Percentiles rank a stretch among this genome's conserved stretches.
Conservation (phyloP, 2,113 vertebrate genomes). For the Entomyzon cyanotis region DNA sequence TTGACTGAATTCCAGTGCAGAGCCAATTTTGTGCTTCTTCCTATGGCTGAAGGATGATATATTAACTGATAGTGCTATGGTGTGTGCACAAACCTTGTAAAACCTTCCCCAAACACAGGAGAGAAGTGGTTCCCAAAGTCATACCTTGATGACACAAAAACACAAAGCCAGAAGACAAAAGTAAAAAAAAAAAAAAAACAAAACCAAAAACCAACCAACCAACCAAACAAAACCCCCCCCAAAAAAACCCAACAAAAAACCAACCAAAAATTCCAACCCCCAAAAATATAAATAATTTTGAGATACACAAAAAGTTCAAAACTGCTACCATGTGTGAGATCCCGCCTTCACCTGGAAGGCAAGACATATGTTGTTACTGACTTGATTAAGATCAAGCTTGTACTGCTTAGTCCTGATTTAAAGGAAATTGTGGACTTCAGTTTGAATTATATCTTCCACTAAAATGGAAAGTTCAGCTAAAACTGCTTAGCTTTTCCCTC, state of each 20-base stretch:
- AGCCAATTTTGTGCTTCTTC: background rate
- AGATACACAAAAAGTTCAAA: background rate
- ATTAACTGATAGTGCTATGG: background rate
- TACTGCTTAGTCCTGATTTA: background rate
- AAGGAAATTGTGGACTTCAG: background rate
- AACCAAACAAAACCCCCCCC: no score
- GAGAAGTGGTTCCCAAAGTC: background rate
- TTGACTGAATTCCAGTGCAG: background rate
- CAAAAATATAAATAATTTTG: background rate
- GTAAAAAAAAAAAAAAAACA: background rate
- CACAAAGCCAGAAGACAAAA: background rate
- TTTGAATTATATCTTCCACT: background rate
- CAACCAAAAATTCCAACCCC: no score
- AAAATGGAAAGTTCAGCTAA: background rate
- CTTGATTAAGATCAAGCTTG: background rate
- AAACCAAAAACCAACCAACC: no score
- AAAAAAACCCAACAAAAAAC: no score
- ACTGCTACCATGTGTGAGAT: background rate
- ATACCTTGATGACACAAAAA: background rate
- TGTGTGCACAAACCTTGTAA: background rate
- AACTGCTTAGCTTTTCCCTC: background rate
- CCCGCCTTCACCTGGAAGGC: background rate
- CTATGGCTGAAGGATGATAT: background rate
- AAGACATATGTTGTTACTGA: background rate
- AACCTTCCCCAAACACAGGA: background rate